phyloP scores from a whole-genome alignment of 2,888 invertebrate genomes.

The Euplexia lucipara region DNA sequence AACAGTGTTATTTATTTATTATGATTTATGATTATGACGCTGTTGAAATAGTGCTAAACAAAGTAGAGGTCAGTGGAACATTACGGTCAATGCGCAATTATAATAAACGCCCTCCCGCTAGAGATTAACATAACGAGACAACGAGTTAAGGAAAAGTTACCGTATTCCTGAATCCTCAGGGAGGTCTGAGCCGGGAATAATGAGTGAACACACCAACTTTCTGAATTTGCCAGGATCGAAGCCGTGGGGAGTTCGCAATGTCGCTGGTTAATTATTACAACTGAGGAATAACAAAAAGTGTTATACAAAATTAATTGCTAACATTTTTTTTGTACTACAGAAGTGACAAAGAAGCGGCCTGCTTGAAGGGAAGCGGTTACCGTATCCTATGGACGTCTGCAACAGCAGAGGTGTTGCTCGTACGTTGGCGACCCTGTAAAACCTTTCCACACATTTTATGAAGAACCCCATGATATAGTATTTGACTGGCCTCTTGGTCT shows the following conservation, averaged over 20 bases:
- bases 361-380: too few relatives aligned
- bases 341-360: too few relatives aligned
- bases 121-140: conserved; percentile 80
- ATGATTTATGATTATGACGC: conserved; percentile 17
- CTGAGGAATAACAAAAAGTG: conserved; percentile 15
- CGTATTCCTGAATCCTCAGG: conserved; percentile 70
- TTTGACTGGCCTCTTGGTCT: too few relatives aligned
- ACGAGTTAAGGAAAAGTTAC: conserved; percentile 80
- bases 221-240: conserved; percentile 68
- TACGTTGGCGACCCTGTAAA: too few relatives aligned
- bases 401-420: too few relatives aligned
- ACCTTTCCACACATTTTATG: too few relatives aligned
- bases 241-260: conserved; percentile 59
- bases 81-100: conserved; percentile 68
- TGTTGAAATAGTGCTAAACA: conserved; percentile 25
- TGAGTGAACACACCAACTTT: conserved; percentile 76
- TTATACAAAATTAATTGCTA: neutral
- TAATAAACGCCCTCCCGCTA: conserved; percentile 71
- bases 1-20: too few relatives aligned
- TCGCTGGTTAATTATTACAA: conserved; percentile 52
- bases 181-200: conserved; percentile 75
- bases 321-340: too few relatives aligned
- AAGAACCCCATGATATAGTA: too few relatives aligned
- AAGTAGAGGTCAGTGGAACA: conserved; percentile 48
- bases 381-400: too few relatives aligned